Evolutionary conservation across 2,888 invertebrate genomes (phyloP), one percentile per base, ranked within the genome.

Genomic region (Archips crataeganus): DNA sequence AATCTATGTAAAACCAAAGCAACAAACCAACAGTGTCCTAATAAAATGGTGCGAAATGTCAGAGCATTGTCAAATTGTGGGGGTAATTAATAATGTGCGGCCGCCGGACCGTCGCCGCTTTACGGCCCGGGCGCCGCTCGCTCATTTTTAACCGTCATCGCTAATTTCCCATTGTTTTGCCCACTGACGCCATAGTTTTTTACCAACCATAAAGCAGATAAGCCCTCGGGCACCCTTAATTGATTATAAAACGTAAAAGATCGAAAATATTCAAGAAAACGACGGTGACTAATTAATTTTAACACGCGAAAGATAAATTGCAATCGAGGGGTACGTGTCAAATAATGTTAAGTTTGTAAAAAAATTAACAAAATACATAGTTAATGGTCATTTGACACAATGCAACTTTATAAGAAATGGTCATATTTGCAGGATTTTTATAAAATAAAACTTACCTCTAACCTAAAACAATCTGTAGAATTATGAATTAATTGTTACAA

Each of bases 161-260:
- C 93, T 94, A 94, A 94, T 94, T 94, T 90, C 92, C 93, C 87
- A 94, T 94, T 94, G 94, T 94, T 93, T 93, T 89, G 86, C 83
- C 84, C 84, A 77, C 88, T 90, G 93, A 93, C 93, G 93, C 93
- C 93, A 93, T 83, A 69, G 71, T 83, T 90, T 94, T 92, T 93
- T 92, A 89, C 84, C 86, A 82, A 94, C 93, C 94, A 92, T 94
- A 93, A 94, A 94, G 86, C 86, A 92, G 93, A 93, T 93, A 93
- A 90, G 83, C 68, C 87, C 90, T 90, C 82, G 85, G 85, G 85
- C 83, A 84, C 82, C 87, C 84, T 88, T 90, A 90, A 92, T 91
- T 90, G 91, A 91, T 92, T 90, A 87, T 89, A 88, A 89, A 89
- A 74, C 73, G 63, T 54, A 39, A 57, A 61, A 42, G 54, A 60